Evolutionary conservation across 2,113 vertebrate genomes (phyloP).

Genomic region (Hystrix cristata): DNA sequence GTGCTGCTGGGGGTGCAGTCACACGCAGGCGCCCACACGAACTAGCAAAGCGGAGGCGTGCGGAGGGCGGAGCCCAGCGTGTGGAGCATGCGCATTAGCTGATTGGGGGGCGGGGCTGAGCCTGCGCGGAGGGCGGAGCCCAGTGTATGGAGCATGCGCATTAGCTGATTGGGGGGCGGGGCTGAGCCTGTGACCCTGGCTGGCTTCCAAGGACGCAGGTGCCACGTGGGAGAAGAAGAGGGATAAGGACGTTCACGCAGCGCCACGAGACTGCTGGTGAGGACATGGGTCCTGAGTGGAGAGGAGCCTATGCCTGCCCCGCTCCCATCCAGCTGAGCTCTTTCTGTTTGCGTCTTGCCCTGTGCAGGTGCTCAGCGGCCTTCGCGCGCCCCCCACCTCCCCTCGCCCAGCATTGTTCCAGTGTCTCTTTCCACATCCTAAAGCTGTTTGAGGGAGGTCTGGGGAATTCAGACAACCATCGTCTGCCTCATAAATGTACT

Average conservation of each 20-base stretch:
- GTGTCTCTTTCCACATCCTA: background rate
- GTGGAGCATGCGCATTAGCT: background rate
- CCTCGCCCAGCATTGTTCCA: background rate
- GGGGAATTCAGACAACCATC: background rate
- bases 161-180: background rate
- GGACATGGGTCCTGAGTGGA: background rate
- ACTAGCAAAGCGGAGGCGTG: no score
- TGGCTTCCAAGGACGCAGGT: background rate
- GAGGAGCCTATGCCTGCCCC: no score
- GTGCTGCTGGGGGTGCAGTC: background rate
- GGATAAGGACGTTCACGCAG: no score
- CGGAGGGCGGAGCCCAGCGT: background rate
- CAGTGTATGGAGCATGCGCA: background rate
- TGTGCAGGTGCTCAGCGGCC: background rate
- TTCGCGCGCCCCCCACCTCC: background rate
- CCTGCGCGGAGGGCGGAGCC: no score
- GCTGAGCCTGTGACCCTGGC: background rate
- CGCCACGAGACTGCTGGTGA: background rate
- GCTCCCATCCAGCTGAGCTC: background rate
- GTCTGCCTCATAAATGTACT: background rate
- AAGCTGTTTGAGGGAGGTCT: background rate
- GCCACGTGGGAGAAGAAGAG: background rate
- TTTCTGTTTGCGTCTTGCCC: background rate
- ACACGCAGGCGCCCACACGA: no score
- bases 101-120: no score